Conservation (phyloP, 2,113 vertebrate species). For the Esox niger region DNA sequence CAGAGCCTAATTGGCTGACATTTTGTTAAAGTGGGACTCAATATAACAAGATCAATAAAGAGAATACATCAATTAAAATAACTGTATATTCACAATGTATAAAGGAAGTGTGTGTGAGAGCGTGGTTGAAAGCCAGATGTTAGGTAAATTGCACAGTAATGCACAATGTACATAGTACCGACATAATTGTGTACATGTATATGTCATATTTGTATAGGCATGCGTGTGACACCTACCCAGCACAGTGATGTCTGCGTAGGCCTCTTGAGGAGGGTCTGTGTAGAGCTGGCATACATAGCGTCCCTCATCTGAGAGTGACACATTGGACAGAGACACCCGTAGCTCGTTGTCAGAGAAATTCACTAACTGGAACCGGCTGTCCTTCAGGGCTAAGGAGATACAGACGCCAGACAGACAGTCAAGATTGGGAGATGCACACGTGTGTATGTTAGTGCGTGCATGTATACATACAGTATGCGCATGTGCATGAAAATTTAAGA, state of each 20-base stretch:
- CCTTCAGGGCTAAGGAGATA: slow-evolving; percentile 88
- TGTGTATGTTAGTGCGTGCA: too few relatives aligned
- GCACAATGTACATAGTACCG: slow-evolving; percentile 1
- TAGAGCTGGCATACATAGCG: slow-evolving; percentile 98
- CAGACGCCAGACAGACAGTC: slow-evolving; percentile 51
- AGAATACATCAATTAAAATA: slow-evolving; percentile 34
- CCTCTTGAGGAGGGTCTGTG: slow-evolving; percentile 96
- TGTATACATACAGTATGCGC: too few relatives aligned
- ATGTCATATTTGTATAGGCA: slow-evolving; percentile 1
- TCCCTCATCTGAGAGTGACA: slow-evolving; percentile 94
- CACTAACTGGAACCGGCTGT: slow-evolving; percentile 98
- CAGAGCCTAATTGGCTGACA: slow-evolving; percentile 73
- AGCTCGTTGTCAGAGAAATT: slow-evolving; percentile 99
- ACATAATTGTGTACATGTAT: slow-evolving; percentile 3
- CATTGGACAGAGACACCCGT: slow-evolving; percentile 94
- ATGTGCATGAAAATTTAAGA: background rate
- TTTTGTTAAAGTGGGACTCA: slow-evolving; percentile 70
- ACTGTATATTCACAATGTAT: slow-evolving; percentile 44
- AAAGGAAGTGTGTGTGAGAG: slow-evolving; percentile 22
- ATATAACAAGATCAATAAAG: slow-evolving; percentile 65
- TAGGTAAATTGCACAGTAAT: too few relatives aligned
- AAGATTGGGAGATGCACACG: slow-evolving; percentile 21
- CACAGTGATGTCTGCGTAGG: slow-evolving; percentile 92
- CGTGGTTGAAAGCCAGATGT: background rate
- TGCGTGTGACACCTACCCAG: slow-evolving; percentile 76